Evolutionary conservation across 2,888 invertebrate species (phyloP), one percentile per base, ranked within the genome.

Genomic region (Protodeltote pygarga): DNA sequence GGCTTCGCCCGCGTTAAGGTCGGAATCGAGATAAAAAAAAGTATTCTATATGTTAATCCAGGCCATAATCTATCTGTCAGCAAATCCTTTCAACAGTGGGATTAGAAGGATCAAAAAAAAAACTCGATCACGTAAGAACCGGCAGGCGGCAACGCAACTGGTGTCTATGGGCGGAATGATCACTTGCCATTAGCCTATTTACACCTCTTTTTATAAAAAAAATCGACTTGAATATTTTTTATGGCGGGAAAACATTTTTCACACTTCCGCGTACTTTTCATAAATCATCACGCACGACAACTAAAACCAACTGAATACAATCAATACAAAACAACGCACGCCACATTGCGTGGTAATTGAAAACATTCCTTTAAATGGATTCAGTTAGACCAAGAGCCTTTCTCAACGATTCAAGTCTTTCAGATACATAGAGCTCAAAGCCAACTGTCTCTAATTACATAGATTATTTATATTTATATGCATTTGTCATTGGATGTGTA

Each of bases 401-500:
- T 49, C 39, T 39, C 28, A 57, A 40, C 28, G 25, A 37, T 57
- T 29, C 15, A 32, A 17, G 34, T 29, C 25, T 39, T 31, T 35
- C 27, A 41, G 35, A 54, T 50, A 61, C 49, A 45, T 37, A 47
- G 28, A 34, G 34, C 32, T 61, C 61, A 46, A 35, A 19, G 17
- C 28, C 20, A 53, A 20, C 44, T 41, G 45, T 38, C 49, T 29
- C 46, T 65, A 67, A 59, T 62, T 61, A 64, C 51, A 58, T 42
- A 54, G 50, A 65, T 51, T 59, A 68, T 63, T 54, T 58, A 54
- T 69, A 72, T 76, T 72, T 72, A 77, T 73, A 73, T 67, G 74
- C 72, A 75, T 77, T 78, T 79, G 76, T 77, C 78, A 78, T 66
- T 75, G 52, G 63, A 63, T 69, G 76, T 74, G 78, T 79, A 67